A percentile compares a stretch with the other conserved stretches of the same genome.
These are phyloP conservation scores for Limulus polyphemus DNA, from an alignment of 2,888 invertebrate species.

Conservation along the genomic window DNA sequence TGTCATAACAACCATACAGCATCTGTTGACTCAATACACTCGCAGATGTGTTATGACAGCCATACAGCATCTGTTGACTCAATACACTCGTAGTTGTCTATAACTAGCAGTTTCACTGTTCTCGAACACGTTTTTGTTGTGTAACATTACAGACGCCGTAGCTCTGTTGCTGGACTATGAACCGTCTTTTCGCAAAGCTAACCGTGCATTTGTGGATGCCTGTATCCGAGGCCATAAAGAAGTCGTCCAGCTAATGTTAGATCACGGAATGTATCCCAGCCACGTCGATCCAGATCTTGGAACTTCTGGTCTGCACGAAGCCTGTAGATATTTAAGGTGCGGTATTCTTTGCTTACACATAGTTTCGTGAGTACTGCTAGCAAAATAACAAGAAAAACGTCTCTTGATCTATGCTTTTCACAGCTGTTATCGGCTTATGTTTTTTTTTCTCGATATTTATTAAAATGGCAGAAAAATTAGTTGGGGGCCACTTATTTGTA, in stretches of 20 bases:
- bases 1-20: too few relatives aligned
- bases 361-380: too few relatives aligned
- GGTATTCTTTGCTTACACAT: not conserved
- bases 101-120: not conserved
- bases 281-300: not conserved
- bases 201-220: not conserved
- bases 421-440: too few relatives aligned
- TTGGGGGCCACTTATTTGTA: too few relatives aligned
- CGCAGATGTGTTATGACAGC: too few relatives aligned
- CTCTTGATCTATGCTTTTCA: too few relatives aligned
- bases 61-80: too few relatives aligned
- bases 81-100: too few relatives aligned
- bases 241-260: not conserved
- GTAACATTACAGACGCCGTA: not conserved
- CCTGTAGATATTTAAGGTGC: not conserved
- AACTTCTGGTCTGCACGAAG: not conserved
- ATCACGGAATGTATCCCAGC: not conserved
- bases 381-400: too few relatives aligned
- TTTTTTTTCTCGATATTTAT: too few relatives aligned
- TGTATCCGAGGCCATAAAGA: constrained; percentile 1
- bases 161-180: not conserved
- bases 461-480: too few relatives aligned
- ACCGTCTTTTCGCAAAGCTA: not conserved
- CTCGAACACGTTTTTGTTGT: not conserved
- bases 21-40: too few relatives aligned